phyloP scores from a whole-genome alignment of 2,113 vertebrate genomes.

The Oxygymnocypris stewartii region DNA sequence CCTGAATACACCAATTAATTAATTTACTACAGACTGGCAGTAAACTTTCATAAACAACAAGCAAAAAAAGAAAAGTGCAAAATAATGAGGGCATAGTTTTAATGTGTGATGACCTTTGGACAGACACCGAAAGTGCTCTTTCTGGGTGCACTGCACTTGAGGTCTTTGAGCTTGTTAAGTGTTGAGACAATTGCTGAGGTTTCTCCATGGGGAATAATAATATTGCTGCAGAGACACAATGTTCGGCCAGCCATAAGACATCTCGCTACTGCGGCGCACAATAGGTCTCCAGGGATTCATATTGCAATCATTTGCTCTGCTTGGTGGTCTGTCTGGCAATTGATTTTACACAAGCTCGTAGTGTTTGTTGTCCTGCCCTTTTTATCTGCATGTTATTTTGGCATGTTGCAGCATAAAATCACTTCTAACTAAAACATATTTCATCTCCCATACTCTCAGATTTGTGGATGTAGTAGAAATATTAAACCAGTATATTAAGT shows the following conservation, averaged over 20 bases:
- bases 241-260: constrained; percentile 21
- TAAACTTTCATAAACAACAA: constrained; percentile 5
- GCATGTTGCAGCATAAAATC: constrained; percentile 11
- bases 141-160: constrained; percentile 18
- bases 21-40: not conserved
- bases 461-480: not conserved
- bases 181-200: constrained; percentile 27
- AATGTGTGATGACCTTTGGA: constrained; percentile 22
- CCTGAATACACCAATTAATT: not conserved
- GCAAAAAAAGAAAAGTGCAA: not conserved
- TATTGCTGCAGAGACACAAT: constrained; percentile 25
- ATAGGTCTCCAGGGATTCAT: constrained; percentile 10
- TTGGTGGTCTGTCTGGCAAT: constrained; percentile 42
- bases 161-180: constrained; percentile 34
- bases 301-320: constrained; percentile 46
- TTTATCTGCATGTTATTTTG: constrained; percentile 27
- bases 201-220: constrained; percentile 32
- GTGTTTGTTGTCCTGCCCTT: not conserved
- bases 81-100: constrained; percentile 30
- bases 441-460: not conserved
- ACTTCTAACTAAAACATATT: not conserved
- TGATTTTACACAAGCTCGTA: constrained; percentile 31
- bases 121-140: not conserved
- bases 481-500: not conserved
- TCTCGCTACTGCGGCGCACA: constrained; percentile 27